phyloP scores from a whole-genome alignment of 2,113 vertebrate species.

The Lepidiolamprologus cunningtoni region DNA sequence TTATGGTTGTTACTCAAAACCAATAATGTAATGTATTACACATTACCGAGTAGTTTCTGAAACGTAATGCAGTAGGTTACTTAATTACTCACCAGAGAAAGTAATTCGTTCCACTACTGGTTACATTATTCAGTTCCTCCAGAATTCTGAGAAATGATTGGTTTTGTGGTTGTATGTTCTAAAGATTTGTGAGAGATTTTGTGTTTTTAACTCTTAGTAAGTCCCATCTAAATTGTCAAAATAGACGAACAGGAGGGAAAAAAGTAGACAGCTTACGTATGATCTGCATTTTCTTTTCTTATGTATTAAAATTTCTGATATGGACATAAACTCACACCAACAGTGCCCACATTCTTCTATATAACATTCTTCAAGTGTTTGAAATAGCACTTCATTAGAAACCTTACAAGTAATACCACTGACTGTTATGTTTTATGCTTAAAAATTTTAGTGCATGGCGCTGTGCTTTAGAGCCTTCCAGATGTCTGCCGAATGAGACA shows the following conservation, averaged over 20 bases:
- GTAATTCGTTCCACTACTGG: neutral
- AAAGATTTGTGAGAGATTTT: neutral
- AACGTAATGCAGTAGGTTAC: rapidly evolving
- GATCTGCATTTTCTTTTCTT: neutral
- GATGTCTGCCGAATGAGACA: neutral
- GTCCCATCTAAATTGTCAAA: neutral
- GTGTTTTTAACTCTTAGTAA: neutral
- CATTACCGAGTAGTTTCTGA: neutral
- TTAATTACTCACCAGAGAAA: neutral
- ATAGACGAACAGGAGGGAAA: neutral
- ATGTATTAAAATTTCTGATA: neutral
- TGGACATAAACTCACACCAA: neutral
- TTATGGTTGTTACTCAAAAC: neutral
- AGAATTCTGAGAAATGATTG: neutral
- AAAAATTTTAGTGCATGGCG: neutral
- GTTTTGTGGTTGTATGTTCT: neutral
- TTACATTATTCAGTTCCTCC: neutral
- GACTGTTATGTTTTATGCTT: neutral
- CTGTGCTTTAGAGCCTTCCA: neutral
- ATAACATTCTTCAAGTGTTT: neutral
- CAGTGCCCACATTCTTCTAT: neutral
- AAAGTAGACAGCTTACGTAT: neutral
- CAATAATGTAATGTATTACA: neutral
- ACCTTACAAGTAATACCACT: neutral
- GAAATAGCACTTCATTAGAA: neutral